A percentile compares a stretch with the other conserved stretches of the same genome.
phyloP scores from a whole-genome alignment of 2,113 vertebrate species.

The Numida meleagris region DNA sequence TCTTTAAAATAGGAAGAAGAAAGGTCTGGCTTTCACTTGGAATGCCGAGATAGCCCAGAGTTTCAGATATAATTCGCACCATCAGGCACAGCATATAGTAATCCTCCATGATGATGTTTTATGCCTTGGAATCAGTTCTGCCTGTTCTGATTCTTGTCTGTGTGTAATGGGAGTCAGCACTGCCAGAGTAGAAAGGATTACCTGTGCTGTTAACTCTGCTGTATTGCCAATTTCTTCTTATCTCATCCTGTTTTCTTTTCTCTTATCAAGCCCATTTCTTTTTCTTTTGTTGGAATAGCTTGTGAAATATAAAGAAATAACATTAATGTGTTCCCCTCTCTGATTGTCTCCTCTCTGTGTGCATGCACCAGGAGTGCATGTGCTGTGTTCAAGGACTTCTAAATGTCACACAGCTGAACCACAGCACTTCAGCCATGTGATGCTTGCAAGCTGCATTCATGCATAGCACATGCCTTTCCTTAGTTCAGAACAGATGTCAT shows the following conservation, averaged over 20 bases:
- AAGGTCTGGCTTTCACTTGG: neutral
- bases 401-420: neutral
- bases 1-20: neutral
- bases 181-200: neutral
- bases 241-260: neutral
- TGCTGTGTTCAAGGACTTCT: neutral
- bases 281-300: neutral
- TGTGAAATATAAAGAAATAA: neutral
- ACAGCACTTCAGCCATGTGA: neutral
- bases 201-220: neutral
- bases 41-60: neutral
- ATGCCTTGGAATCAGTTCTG: neutral
- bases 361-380: rapidly evolving
- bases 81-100: neutral
- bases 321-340: neutral
- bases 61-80: neutral
- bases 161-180: neutral
- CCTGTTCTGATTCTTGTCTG: neutral
- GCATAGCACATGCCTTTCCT: neutral
- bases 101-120: neutral
- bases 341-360: neutral
- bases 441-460: neutral
- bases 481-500: conserved; percentile 34
- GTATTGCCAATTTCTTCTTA: neutral
- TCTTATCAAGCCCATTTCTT: neutral